Conservation (phyloP, 2,113 vertebrate genomes). For the Orycteropus afer region DNA sequence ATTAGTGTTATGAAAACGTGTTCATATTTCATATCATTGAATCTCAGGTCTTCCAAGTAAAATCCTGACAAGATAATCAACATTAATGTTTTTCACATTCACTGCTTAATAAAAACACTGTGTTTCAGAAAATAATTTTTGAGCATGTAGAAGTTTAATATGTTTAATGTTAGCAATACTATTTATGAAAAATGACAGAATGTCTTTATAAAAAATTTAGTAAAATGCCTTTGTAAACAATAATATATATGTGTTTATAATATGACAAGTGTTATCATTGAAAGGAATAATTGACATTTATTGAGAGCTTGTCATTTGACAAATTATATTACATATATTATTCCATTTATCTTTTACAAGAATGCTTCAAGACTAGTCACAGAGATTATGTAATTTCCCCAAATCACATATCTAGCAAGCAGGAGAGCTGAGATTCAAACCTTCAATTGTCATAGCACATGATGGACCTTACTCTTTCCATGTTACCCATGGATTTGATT, state of each 20-base stretch:
- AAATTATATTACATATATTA: slow-evolving; percentile 49
- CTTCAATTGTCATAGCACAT: background rate
- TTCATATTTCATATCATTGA: background rate
- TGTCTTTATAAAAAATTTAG: too few species aligned
- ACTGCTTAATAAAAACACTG: slow-evolving; percentile 23
- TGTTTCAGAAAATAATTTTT: slow-evolving; percentile 34
- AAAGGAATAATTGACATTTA: slow-evolving; percentile 64
- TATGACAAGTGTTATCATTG: slow-evolving; percentile 51
- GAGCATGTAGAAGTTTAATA: slow-evolving; percentile 17
- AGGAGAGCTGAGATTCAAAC: background rate
- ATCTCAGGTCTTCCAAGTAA: background rate
- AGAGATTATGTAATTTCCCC: background rate
- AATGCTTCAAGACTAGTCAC: slow-evolving; percentile 44
- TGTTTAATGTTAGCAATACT: slow-evolving; percentile 17
- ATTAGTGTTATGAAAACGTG: slow-evolving; percentile 27
- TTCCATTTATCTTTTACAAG: slow-evolving; percentile 53
- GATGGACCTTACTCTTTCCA: background rate
- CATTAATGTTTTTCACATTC: background rate
- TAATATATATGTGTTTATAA: slow-evolving; percentile 56
- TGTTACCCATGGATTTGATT: background rate
- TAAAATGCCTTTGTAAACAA: slow-evolving; percentile 60
- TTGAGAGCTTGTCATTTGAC: slow-evolving; percentile 65
- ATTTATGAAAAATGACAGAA: slow-evolving; percentile 52
- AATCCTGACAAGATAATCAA: slow-evolving; percentile 5
- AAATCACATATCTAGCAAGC: background rate